Conservation (phyloP, 1,140 invertebrate genomes). For the Eufriesea mexicana region DNA sequence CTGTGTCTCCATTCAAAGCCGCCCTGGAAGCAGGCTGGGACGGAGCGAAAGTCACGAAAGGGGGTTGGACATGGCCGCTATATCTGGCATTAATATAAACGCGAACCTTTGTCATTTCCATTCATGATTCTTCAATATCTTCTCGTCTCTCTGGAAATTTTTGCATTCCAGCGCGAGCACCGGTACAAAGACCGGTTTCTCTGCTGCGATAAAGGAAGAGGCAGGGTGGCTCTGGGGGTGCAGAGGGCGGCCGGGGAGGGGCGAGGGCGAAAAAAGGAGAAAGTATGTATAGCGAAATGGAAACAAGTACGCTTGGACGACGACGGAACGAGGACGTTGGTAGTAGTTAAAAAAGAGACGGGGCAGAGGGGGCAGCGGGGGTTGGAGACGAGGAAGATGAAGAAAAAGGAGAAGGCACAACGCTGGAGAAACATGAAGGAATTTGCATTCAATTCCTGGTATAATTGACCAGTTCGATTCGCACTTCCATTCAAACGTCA, state of each 20-base stretch:
- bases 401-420: neutral
- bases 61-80: neutral
- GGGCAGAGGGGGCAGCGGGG: neutral
- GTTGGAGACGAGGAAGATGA: too few relatives aligned
- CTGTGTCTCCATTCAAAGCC: neutral
- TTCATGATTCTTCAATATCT: constrained; percentile 35
- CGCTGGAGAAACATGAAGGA: constrained; percentile 1
- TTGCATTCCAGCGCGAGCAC: constrained; percentile 11
- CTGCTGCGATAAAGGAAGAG: constrained; percentile 17
- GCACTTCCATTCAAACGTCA: constrained; percentile 32
- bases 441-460: constrained; percentile 44
- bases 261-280: neutral
- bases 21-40: too few relatives aligned
- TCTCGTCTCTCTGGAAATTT: constrained; percentile 27
- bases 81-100: constrained; percentile 35
- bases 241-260: neutral
- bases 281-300: constrained; percentile 24
- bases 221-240: neutral
- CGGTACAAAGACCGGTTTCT: constrained; percentile 20
- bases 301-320: constrained; percentile 27
- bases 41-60: neutral
- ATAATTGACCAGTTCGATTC: constrained; percentile 49
- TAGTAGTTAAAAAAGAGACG: neutral
- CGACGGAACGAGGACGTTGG: neutral
- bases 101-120: constrained; percentile 29